Evolutionary conservation across 2,888 invertebrate species (phyloP).

Genomic region (Tipula confusa): DNA sequence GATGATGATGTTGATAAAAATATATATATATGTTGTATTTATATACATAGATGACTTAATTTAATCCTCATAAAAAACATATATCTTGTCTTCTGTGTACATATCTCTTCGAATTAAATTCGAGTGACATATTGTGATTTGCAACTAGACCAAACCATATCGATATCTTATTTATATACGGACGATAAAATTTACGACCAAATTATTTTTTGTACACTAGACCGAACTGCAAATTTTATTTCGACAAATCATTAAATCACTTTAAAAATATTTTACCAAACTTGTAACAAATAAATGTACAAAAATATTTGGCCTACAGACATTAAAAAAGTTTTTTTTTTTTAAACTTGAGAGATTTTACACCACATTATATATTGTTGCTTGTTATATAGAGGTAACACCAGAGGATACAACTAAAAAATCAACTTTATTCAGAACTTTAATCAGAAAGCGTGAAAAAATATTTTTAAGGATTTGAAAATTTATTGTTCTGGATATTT

Average conservation of each 20-base stretch:
- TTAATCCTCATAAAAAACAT: slow-evolving; percentile 20
- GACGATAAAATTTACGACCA: not conserved
- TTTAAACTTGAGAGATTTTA: not conserved
- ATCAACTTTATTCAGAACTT: not conserved
- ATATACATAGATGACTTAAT: not conserved
- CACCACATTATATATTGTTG: not conserved
- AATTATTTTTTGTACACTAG: not conserved
- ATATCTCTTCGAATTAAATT: not conserved
- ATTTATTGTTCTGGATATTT: not conserved
- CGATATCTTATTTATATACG: not conserved
- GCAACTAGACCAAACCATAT: not conserved
- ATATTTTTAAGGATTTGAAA: not conserved
- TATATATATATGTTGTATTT: not conserved
- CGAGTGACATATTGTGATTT: not conserved
- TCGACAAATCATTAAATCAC: not conserved
- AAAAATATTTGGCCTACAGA: not conserved
- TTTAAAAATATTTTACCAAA: not conserved
- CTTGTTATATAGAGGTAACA: not conserved
- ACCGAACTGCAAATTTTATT: not conserved
- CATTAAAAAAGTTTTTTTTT: not conserved
- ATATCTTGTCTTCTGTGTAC: not conserved
- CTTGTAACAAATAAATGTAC: not conserved
- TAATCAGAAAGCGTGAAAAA: not conserved
- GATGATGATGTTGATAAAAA: not conserved
- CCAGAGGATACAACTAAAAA: not conserved